A percentile compares a stretch with the other conserved stretches of the same genome.
Evolutionary conservation across 2,888 invertebrate species (phyloP).

Genomic region (Eupelmus urozonus): DNA sequence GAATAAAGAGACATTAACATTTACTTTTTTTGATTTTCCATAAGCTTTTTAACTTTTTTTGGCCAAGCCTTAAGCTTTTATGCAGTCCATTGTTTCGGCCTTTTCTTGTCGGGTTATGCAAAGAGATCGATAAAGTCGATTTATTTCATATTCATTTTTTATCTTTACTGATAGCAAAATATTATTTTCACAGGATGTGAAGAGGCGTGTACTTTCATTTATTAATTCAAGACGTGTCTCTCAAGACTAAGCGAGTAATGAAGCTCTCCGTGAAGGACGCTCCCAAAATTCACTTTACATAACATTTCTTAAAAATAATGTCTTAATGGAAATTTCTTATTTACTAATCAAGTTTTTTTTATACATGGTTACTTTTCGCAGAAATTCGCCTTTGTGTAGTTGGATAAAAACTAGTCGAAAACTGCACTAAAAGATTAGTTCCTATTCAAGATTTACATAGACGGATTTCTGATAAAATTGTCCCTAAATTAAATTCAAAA

Average conservation of each 20-base stretch:
- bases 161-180: constrained; percentile 50
- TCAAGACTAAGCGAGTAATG: constrained; percentile 8
- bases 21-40: constrained; percentile 32
- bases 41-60: constrained; percentile 29
- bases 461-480: constrained; percentile 23
- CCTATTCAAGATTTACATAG: constrained; percentile 32
- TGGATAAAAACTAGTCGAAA: constrained; percentile 51
- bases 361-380: neutral
- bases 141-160: neutral
- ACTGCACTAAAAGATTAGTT: constrained; percentile 52
- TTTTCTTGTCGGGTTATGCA: neutral
- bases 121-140: constrained; percentile 45
- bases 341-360: neutral
- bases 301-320: too few species aligned
- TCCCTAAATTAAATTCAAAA: too few species aligned
- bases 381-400: constrained; percentile 14
- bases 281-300: neutral
- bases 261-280: constrained; percentile 6
- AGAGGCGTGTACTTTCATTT: constrained; percentile 35
- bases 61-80: constrained; percentile 27
- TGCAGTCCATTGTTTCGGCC: constrained; percentile 16
- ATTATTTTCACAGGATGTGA: constrained; percentile 34
- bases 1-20: constrained; percentile 35
- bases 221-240: constrained; percentile 26
- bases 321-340: neutral